Evolutionary conservation across 2,113 vertebrate genomes (phyloP).

Genomic region (Microtus oregoni): DNA sequence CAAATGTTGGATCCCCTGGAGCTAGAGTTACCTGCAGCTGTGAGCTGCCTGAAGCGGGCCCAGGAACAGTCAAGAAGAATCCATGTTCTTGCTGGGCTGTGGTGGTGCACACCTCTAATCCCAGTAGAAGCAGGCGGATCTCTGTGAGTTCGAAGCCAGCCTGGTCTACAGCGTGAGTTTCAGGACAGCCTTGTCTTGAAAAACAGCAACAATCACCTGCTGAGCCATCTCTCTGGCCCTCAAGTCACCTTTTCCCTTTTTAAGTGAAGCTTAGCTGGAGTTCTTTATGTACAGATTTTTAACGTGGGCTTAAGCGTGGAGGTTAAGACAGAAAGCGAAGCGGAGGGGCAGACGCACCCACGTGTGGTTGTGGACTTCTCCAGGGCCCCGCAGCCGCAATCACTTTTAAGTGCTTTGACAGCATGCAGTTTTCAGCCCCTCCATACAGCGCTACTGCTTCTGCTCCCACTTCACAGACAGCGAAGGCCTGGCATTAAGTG

Average conservation of each 20-base stretch:
- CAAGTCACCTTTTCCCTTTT: not conserved
- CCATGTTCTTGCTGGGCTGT: too few relatives aligned
- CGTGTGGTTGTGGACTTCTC: not conserved
- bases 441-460: not conserved
- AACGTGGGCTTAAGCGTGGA: not conserved
- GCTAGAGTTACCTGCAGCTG: not conserved
- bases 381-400: too few relatives aligned
- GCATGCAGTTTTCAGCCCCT: not conserved
- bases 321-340: too few relatives aligned
- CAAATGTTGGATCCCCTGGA: not conserved
- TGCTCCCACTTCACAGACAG: constrained; percentile 22
- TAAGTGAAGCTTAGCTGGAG: not conserved
- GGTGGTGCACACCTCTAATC: too few relatives aligned
- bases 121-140: too few relatives aligned
- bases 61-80: not conserved
- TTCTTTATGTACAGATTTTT: not conserved
- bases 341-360: not conserved
- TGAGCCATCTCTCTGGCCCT: not conserved
- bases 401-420: not conserved
- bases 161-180: too few relatives aligned
- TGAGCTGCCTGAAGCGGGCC: not conserved
- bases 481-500: not conserved
- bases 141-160: too few relatives aligned
- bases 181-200: too few relatives aligned
- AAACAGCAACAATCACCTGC: too few relatives aligned